phyloP scores from a whole-genome alignment of 2,113 vertebrate species.

The Aleadryas rufinucha region DNA sequence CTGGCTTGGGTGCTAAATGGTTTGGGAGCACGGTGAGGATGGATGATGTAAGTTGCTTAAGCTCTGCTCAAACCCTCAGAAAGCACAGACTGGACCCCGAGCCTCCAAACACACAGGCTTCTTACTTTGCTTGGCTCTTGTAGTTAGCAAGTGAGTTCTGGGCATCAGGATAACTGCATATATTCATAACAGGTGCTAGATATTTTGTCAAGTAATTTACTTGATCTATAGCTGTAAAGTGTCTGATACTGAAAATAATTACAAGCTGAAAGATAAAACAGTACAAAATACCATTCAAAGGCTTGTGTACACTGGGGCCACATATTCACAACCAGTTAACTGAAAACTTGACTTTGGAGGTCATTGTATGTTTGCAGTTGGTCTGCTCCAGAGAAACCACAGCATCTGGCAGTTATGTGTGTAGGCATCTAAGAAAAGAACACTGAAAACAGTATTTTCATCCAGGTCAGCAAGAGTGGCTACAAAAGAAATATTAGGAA shows the following conservation, averaged over 20 bases:
- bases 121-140: background rate
- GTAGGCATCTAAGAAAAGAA: background rate
- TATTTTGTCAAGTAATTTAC: background rate
- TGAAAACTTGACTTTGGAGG: background rate
- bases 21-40: background rate
- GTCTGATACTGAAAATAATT: background rate
- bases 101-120: background rate
- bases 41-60: background rate
- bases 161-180: background rate
- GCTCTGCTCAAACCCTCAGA: background rate
- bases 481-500: background rate
- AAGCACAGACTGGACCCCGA: background rate
- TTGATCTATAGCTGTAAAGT: background rate
- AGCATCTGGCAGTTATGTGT: background rate
- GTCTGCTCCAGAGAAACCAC: background rate
- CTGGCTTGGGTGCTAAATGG: background rate
- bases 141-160: background rate
- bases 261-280: background rate
- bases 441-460: background rate
- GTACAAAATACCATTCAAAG: background rate
- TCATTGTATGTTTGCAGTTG: background rate
- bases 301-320: background rate
- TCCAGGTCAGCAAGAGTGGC: background rate
- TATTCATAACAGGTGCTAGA: background rate
- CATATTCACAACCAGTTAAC: background rate